Evolutionary conservation across 1,140 invertebrate genomes (phyloP), one percentile per base, ranked within the genome.

Genomic region (Lithobius niger): DNA sequence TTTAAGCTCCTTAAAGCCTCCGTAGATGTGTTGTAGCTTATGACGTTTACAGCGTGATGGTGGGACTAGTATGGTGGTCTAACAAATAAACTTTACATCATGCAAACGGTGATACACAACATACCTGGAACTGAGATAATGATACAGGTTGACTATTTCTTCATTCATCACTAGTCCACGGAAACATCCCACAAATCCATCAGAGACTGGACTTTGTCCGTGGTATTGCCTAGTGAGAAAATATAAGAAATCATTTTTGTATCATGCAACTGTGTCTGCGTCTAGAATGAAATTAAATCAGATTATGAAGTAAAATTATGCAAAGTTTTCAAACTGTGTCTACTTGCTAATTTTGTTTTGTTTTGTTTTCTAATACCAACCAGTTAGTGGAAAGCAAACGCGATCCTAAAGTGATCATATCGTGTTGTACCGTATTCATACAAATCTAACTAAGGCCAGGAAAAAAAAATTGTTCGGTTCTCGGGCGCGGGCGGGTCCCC

Each of bases 111-210:
- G n/a, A n/a, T n/a, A n/a, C n/a, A n/a, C n/a, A n/a, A n/a, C 48
- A 21, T 47, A 64, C 65, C 59, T 65, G 54, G 53, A 84, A n/a
- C 85, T 89, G 85, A 91, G 90, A 69, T 92, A 91, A 63, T 84
- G 85, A 67, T 90, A 88, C 58, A 96, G 86, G 66, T 94, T 87
- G 25, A 92, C 67, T 56, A 91, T 85, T 73, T 88, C 83, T 19
- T 87, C 85, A 66, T 94, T 94, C 16, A 94, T 88, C 0, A 91
- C 86, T 28, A 95, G 71, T 21, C 90, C 90, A 63, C 89, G 78
- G 67, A 95, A 90, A 68, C 91, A 96, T 6, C 91, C 91, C 60
- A 93, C 91, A 19, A 95, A 76, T 4, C 90, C 90, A 73, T 89
- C 83, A 54, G 81, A 80, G 1, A 88, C 85, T 6, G 83, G 80